Evolutionary conservation across 64 coral and sea anemone species (phyloP).

Genomic region (Montipora cactus): DNA sequence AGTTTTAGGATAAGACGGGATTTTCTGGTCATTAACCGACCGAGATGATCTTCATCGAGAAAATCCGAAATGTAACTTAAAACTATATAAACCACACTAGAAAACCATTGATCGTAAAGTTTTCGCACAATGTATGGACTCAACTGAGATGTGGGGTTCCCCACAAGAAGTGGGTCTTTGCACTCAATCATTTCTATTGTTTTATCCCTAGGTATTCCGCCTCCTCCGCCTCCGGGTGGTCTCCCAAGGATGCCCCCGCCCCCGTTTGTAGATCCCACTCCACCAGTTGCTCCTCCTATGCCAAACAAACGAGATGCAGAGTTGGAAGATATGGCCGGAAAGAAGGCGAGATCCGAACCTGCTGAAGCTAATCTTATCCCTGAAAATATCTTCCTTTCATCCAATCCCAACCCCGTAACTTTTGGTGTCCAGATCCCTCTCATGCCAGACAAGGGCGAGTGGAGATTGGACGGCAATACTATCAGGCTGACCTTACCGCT

Average conservation of each 20-base stretch:
- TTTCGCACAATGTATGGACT: too few relatives aligned
- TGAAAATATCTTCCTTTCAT: conserved; percentile 83
- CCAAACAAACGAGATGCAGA: conserved; percentile 69
- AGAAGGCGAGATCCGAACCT: conserved; percentile 90
- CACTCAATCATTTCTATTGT: background rate
- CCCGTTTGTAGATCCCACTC: conserved; percentile 69
- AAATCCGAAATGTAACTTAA: too few relatives aligned
- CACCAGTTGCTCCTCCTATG: conserved; percentile 78
- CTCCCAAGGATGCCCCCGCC: conserved; percentile 79
- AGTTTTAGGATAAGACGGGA: too few relatives aligned
- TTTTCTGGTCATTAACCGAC: too few relatives aligned
- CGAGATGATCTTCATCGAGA: too few relatives aligned
- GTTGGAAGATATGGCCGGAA: conserved; percentile 73
- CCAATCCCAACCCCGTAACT: conserved; percentile 75
- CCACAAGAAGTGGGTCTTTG: too few relatives aligned
- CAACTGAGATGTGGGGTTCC: too few relatives aligned
- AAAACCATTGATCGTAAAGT: too few relatives aligned
- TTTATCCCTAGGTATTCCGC: conserved; percentile 61
- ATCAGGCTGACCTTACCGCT: conserved; percentile 89
- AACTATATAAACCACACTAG: too few relatives aligned
- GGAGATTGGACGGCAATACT: conserved; percentile 88
- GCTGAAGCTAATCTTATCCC: conserved; percentile 95
- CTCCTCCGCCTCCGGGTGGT: conserved; percentile 73
- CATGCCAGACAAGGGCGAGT: conserved; percentile 95
- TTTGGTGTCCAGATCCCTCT: conserved; percentile 95